phyloP scores from a whole-genome alignment of 1,140 invertebrate genomes.

The Temnothorax curvispinosus region DNA sequence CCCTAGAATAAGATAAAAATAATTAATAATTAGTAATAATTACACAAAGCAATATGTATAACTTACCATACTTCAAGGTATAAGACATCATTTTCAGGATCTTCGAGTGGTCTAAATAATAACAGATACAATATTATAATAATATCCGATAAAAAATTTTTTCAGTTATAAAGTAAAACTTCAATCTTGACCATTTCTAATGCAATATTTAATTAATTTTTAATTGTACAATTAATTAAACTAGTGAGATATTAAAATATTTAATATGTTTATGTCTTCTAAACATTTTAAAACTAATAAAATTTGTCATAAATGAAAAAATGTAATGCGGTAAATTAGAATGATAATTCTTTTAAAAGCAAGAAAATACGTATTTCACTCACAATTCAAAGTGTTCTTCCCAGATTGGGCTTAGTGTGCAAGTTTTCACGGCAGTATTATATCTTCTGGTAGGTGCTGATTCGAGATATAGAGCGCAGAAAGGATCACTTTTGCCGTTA shows the following conservation, averaged over 20 bases:
- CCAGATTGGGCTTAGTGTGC: slow-evolving; percentile 96
- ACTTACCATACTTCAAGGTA: slow-evolving; percentile 91
- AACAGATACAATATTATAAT: neutral
- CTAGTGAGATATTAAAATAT: neutral
- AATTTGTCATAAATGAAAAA: neutral
- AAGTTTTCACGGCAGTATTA: slow-evolving; percentile 96
- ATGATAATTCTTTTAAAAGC: neutral
- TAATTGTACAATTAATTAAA: neutral
- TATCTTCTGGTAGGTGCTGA: slow-evolving; percentile 91
- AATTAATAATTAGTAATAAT: slow-evolving; percentile 7
- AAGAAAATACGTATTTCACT: slow-evolving; percentile 84
- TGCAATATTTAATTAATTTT: neutral
- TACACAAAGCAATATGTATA: neutral
- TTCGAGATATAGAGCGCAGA: slow-evolving; percentile 93
- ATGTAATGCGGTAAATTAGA: neutral
- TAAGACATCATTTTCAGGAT: slow-evolving; percentile 88
- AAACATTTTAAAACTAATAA: neutral
- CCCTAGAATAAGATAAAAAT: slow-evolving; percentile 86
- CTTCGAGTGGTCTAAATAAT: slow-evolving; percentile 88
- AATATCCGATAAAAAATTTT: neutral
- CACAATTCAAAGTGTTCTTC: slow-evolving; percentile 99
- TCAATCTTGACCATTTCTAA: neutral
- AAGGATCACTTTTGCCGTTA: slow-evolving; percentile 98
- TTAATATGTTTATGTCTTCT: neutral
- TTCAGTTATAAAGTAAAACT: neutral